A percentile compares a stretch with the other conserved stretches of the same genome.
Conservation (phyloP, 2,113 vertebrate species). For the Peromyscus leucopus region DNA sequence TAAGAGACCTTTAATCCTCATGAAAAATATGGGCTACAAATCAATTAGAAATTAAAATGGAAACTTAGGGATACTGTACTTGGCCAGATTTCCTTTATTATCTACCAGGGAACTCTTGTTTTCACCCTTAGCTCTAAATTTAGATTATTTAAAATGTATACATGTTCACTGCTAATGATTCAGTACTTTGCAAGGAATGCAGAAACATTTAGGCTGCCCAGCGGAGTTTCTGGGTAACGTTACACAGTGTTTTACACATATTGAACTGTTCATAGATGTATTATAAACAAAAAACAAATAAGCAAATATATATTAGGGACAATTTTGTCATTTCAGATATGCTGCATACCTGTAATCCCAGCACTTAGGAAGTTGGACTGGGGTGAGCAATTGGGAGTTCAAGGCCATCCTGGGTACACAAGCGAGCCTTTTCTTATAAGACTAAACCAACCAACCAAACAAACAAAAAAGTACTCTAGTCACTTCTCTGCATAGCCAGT, state of each 20-base stretch:
- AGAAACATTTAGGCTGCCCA: constrained; percentile 2
- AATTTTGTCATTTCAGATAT: constrained; percentile 33
- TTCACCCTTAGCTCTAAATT: not conserved
- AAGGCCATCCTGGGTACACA: not conserved
- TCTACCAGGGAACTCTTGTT: not conserved
- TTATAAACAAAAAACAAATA: constrained; percentile 20
- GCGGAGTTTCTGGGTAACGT: constrained; percentile 31
- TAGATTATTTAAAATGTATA: constrained; percentile 46
- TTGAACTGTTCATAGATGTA: not conserved
- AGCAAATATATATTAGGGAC: not conserved
- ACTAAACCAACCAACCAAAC: not conserved
- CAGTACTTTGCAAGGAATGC: constrained; percentile 14
- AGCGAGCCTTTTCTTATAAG: not conserved
- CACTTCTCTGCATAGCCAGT: not conserved
- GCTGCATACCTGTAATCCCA: not conserved
- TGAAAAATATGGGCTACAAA: not conserved
- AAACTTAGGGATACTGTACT: not conserved
- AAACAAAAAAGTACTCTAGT: not conserved
- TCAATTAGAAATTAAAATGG: constrained; percentile 52
- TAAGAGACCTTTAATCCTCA: constrained; percentile 59
- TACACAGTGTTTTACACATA: not conserved
- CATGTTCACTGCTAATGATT: constrained; percentile 48
- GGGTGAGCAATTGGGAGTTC: not conserved
- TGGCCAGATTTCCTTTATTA: not conserved
- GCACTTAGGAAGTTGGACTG: not conserved